Base-by-base conservation (phyloP, 2,797 vertebrate species). In the Valencia hispanica region DNA sequence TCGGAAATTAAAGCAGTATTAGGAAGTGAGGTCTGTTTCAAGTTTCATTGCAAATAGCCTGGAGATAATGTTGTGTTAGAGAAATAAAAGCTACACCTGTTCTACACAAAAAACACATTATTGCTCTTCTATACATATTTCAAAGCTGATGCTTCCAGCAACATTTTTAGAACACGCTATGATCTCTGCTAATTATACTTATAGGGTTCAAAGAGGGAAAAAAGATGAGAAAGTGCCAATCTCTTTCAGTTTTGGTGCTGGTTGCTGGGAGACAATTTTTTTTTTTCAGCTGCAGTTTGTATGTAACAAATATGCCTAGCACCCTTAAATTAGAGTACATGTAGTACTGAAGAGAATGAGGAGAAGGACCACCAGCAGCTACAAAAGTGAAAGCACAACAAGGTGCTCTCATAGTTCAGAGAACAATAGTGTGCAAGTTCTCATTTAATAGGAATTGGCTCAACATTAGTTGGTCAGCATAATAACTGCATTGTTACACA, bases 1-100 rank as follows among this genome's bases (percentile, higher is more conserved):
- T 89, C 75, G 63, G 78, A 70, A 81, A 84, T 57, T 70, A 86
- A 88, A 89, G 86, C n/a, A n/a, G n/a, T 3, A 53, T 87, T 78
- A 70, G 70, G 76, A 80, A 79, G 81, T 57, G 77, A 79, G 61
- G 80, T 83, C 83, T 89, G 84, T 90, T 83, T 87, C 0, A 22
- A 77, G 57, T 91, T 86, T 53, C 22, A 81, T 86, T 82, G 70
- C 77, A 83, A 39, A 77, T 73, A 79, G 78, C 87, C 86, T 0
- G 55, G 27, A 61, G 84, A 65, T 59, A 66, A 55, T 73, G 63
- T 18, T 80, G 73, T 82, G 55, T 75, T 17, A 25, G 5, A 12
- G 15, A 25, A 65, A n/a, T 74, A 55, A 45, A 72, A 65, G 7
- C 10, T 47, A 57, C 36, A 69, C 69, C 25, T 32, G 36, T 18